Percentiles rank a stretch among this genome's conserved stretches.
These are phyloP conservation scores for Globia sparganii DNA, from an alignment of 2,888 invertebrate genomes.

Conservation along the genomic window DNA sequence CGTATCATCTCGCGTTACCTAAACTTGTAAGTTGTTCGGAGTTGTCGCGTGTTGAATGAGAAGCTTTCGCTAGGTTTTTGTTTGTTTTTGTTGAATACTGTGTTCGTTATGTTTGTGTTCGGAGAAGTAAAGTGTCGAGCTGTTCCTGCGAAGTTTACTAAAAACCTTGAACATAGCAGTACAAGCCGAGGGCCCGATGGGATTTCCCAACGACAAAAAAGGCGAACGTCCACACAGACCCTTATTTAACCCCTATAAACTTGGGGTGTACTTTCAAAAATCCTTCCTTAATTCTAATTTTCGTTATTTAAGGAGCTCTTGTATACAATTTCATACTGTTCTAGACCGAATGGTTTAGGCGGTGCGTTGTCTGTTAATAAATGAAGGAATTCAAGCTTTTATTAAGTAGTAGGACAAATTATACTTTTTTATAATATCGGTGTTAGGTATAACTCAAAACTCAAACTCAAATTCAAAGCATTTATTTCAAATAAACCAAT, in stretches of 20 bases:
- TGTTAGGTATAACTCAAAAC: too few species aligned
- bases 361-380: too few species aligned
- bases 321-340: neutral
- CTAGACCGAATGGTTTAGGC: too few species aligned
- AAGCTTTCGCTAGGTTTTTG: slow-evolving; percentile 57
- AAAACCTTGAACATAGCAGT: neutral
- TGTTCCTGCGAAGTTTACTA: neutral
- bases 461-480: too few species aligned
- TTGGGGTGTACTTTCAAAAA: neutral
- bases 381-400: too few species aligned
- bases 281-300: neutral
- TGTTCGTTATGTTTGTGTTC: slow-evolving; percentile 21
- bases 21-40: slow-evolving; percentile 69
- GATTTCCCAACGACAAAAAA: neutral
- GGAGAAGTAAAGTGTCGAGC: neutral
- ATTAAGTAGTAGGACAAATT: neutral
- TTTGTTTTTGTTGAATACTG: slow-evolving; percentile 44
- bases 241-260: neutral
- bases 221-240: neutral
- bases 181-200: neutral
- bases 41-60: slow-evolving; percentile 56
- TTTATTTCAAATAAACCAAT: too few species aligned
- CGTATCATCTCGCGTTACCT: slow-evolving; percentile 71
- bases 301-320: neutral
- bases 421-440: neutral